A percentile compares a stretch with the other conserved stretches of the same genome.
These are phyloP conservation scores for Heliconius nattereri DNA, from an alignment of 1,140 invertebrate genomes.

Conservation along the genomic window DNA sequence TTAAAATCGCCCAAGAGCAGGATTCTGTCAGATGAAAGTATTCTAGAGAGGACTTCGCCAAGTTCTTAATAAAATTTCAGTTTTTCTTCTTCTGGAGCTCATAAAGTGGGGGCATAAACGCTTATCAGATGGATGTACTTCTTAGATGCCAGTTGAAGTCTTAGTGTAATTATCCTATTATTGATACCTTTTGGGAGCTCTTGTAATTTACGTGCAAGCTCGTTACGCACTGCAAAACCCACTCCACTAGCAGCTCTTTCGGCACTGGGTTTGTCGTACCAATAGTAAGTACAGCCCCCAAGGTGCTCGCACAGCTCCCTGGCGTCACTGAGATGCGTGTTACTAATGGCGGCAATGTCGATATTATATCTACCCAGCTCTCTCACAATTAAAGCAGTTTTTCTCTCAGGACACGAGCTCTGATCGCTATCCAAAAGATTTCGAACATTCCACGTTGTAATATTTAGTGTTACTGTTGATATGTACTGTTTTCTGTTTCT, in stretches of 20 bases:
- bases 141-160: constrained; percentile 19
- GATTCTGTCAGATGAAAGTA: constrained; percentile 35
- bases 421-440: constrained; percentile 36
- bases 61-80: constrained; percentile 34
- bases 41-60: neutral
- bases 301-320: constrained; percentile 37
- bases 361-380: constrained; percentile 41
- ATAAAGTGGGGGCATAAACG: constrained; percentile 38
- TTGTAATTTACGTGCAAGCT: constrained; percentile 9
- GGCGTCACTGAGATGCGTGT: constrained; percentile 38
- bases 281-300: constrained; percentile 41
- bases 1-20: constrained; percentile 47
- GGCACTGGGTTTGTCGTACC: constrained; percentile 24
- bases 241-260: constrained; percentile 38
- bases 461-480: neutral
- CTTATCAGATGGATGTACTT: constrained; percentile 38
- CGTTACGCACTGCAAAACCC: constrained; percentile 39
- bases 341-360: constrained; percentile 43
- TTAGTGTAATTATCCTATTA: constrained; percentile 37
- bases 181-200: constrained; percentile 35
- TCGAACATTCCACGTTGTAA: constrained; percentile 39
- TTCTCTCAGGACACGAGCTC: constrained; percentile 41
- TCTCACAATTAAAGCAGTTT: constrained; percentile 41
- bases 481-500: constrained; percentile 20
- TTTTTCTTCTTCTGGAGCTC: constrained; percentile 37